phyloP scores from a whole-genome alignment of 2,113 vertebrate species.

The Alethe diademata region DNA sequence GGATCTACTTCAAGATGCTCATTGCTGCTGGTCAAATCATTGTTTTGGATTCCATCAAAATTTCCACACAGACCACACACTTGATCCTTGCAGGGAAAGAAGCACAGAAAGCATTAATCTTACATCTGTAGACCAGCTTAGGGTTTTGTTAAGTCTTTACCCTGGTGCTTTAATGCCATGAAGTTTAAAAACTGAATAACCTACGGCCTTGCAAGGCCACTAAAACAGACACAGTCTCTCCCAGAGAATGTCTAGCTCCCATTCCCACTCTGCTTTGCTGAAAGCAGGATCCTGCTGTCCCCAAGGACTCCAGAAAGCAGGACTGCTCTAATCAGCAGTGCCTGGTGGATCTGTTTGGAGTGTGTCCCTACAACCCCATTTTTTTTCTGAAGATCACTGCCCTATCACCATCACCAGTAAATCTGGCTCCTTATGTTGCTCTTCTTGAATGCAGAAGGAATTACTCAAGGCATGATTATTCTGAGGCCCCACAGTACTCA shows the following conservation, averaged over 20 bases:
- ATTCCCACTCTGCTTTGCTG: not conserved
- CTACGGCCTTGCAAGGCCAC: not conserved
- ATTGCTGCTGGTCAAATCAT: constrained; percentile 90
- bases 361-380: not conserved
- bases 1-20: constrained; percentile 90
- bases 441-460: not conserved
- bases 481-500: not conserved
- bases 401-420: not conserved
- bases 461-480: not conserved
- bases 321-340: not conserved
- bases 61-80: constrained; percentile 97
- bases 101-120: not conserved
- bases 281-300: not conserved
- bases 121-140: not conserved
- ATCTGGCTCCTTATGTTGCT: not conserved
- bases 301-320: not conserved
- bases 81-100: constrained; percentile 74
- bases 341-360: not conserved
- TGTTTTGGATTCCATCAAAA: constrained; percentile 93
- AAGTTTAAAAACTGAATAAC: not conserved
- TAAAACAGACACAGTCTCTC: not conserved
- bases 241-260: not conserved
- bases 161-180: not conserved
- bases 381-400: not conserved
- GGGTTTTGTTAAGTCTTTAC: not conserved